phyloP scores from a whole-genome alignment of 2,888 invertebrate genomes.

The Colletes collaris region DNA sequence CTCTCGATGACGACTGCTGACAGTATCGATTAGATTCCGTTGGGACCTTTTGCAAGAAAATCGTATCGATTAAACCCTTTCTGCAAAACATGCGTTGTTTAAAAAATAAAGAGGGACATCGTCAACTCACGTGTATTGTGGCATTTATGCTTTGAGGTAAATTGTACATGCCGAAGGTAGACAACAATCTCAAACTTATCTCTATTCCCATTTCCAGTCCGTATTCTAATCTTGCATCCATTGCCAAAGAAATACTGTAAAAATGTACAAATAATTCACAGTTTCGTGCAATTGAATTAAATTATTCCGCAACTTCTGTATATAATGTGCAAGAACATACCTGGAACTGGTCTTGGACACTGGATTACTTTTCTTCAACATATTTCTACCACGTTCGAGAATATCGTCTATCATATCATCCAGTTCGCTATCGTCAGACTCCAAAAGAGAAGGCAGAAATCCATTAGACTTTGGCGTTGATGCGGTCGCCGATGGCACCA shows the following conservation, averaged over 20 bases:
- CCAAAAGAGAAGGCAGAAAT: conserved; percentile 88
- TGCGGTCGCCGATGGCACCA: conserved; percentile 67
- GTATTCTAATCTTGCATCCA: conserved; percentile 91
- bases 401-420: conserved; percentile 91
- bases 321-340: conserved; percentile 57
- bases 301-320: not conserved
- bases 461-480: conserved; percentile 81
- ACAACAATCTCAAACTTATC: conserved; percentile 88
- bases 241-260: conserved; percentile 87
- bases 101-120: conserved; percentile 65
- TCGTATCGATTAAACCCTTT: not conserved
- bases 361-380: conserved; percentile 84
- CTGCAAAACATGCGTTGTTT: not conserved
- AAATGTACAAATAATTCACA: conserved; percentile 37
- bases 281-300: not conserved
- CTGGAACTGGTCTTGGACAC: conserved; percentile 79
- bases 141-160: conserved; percentile 85
- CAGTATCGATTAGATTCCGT: conserved; percentile 51
- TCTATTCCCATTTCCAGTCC: conserved; percentile 92
- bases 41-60: conserved; percentile 53
- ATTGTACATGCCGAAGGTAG: conserved; percentile 87
- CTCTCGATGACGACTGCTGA: conserved; percentile 47
- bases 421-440: conserved; percentile 92
- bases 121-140: conserved; percentile 80
- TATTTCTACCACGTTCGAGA: conserved; percentile 85